Conservation (phyloP, 2,113 vertebrate genomes). For the Ramphastos sulfuratus region DNA sequence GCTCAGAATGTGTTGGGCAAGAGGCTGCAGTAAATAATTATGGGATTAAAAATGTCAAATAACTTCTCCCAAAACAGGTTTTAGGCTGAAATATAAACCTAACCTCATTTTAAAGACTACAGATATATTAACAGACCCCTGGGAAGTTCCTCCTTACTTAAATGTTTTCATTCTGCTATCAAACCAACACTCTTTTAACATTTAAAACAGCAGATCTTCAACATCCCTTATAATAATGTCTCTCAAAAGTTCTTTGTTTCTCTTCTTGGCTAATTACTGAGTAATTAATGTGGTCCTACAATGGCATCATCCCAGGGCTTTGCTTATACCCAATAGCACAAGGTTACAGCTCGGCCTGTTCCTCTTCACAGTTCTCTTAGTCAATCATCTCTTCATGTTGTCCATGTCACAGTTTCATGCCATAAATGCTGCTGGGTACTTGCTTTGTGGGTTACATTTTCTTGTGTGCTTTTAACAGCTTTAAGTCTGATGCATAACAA, state of each 20-base stretch:
- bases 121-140: too few relatives aligned
- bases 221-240: background rate
- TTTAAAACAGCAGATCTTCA: background rate
- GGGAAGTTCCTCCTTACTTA: too few relatives aligned
- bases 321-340: background rate
- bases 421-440: background rate
- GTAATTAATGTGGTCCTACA: background rate
- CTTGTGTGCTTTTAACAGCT: constrained; percentile 15
- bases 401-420: background rate
- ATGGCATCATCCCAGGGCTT: background rate
- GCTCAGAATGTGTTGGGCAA: too few relatives aligned
- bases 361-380: background rate
- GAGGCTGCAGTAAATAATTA: too few relatives aligned
- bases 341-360: background rate
- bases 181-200: background rate
- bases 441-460: constrained; percentile 12
- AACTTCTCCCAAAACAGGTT: too few relatives aligned
- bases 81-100: too few relatives aligned
- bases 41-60: too few relatives aligned
- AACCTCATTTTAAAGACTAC: too few relatives aligned
- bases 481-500: constrained; percentile 42
- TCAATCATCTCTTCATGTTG: background rate
- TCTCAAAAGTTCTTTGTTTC: background rate
- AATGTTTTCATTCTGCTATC: too few relatives aligned
- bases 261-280: background rate